Conservation (phyloP, 2,888 invertebrate species). For the Aphodius granarius region DNA sequence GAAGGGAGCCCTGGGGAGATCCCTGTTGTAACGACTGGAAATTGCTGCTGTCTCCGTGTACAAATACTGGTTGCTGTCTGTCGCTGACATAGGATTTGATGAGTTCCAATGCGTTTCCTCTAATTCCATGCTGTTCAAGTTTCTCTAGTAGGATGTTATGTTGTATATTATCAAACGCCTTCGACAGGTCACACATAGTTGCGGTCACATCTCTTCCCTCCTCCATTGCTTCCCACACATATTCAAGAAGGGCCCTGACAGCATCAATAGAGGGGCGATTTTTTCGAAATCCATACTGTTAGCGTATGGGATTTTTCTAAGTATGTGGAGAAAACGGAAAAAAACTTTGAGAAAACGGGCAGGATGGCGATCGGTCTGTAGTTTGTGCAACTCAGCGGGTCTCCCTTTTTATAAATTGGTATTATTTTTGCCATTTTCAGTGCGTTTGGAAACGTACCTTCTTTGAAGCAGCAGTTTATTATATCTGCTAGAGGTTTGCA, state of each 20-base stretch:
- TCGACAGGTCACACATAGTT: background rate
- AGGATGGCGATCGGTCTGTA: slow-evolving; percentile 1
- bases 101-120: too few relatives aligned
- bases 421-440: slow-evolving; percentile 1
- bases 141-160: background rate
- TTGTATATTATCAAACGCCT: background rate
- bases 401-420: background rate
- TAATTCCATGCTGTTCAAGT: background rate
- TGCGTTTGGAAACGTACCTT: background rate
- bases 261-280: background rate
- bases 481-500: background rate
- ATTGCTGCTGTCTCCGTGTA: too few relatives aligned
- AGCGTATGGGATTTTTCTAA: background rate
- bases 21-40: too few relatives aligned
- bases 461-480: slow-evolving; percentile 1
- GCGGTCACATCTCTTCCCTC: background rate
- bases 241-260: background rate
- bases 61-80: too few relatives aligned
- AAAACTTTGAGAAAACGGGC: background rate
- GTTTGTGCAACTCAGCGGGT: background rate
- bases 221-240: background rate
- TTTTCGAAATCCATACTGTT: background rate
- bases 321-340: background rate
- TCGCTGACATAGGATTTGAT: too few relatives aligned
- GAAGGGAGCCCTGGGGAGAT: too few relatives aligned